Base-by-base conservation (phyloP, 1,140 invertebrate genomes). In the Ganaspis sp. region DNA sequence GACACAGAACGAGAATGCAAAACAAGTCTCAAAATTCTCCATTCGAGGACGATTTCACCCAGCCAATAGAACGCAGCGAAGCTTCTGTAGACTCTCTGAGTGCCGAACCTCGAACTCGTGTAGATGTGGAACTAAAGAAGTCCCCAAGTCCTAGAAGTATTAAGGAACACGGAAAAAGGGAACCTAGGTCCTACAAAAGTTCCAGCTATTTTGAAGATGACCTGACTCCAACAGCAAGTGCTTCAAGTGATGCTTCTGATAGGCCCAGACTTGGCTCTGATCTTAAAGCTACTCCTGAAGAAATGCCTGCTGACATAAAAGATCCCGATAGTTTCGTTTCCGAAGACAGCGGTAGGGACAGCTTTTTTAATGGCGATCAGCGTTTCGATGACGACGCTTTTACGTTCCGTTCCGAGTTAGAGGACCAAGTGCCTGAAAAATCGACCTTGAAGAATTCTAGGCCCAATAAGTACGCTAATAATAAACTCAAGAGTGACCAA, bases 31-130 rank as follows among this genome's bases (percentile, higher is more conserved):
- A 94, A 81, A 92, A 92, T 11, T 94, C 94, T 17, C 93, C 94
- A 0, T 95, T 95, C 86, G 95, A 95, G 84, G 94, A 95, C 83
- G 94, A 95, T 82, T 95, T 95, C 80, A 92, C 89, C 4, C 92
- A 87, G 86, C 92, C 40, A 76, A 82, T 78, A 69, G 92, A 80
- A 54, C 89, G 80, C 72, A 88, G 1, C n/a, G 87, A 89, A 53
- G 42, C 74, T 0, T 72, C 81, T 1, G 70, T 84, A 17, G 82
- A 85, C 29, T 69, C 85, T 9, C 1, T 91, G 88, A 80, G 83
- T 82, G 40, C 90, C n/a, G 81, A 90, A 71, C 72, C 85, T 45
- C 81, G 87, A 5, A 81, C 90, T 34, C 77, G 85, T 17, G 58
- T 86, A 17, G 87, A 90, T 70, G 58, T 85, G 40, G 86, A 90